These are phyloP conservation scores for Nebria ingens DNA, from an alignment of 1,140 invertebrate species.

Conservation along the genomic window DNA sequence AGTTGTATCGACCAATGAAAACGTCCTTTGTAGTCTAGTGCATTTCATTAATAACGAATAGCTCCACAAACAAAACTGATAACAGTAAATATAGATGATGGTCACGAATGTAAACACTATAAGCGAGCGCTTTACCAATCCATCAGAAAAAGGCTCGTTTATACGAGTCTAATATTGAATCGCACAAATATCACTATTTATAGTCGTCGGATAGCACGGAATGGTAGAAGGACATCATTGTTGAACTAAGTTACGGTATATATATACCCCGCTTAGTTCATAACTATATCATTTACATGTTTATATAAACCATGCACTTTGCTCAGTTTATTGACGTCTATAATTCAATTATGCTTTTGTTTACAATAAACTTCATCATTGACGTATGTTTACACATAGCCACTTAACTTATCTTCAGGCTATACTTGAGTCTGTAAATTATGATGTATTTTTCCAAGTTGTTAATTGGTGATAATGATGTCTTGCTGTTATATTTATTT, in stretches of 20 bases:
- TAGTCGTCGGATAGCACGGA: too few relatives aligned
- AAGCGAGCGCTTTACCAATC: too few relatives aligned
- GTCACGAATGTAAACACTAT: too few relatives aligned
- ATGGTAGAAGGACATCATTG: too few relatives aligned
- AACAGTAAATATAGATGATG: not conserved
- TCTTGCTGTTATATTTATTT: not conserved
- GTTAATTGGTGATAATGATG: not conserved
- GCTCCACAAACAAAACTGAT: slow-evolving; percentile 3
- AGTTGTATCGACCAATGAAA: slow-evolving; percentile 3
- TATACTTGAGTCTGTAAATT: not conserved
- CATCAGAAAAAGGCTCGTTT: too few relatives aligned
- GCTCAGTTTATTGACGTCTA: not conserved
- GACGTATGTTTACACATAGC: not conserved
- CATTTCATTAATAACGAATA: slow-evolving; percentile 8
- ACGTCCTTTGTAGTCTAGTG: not conserved
- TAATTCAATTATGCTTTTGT: not conserved
- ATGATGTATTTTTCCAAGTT: not conserved
- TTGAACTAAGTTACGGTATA: not conserved
- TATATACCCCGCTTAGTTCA: not conserved
- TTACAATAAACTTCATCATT: not conserved
- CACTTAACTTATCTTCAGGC: not conserved
- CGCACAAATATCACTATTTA: too few relatives aligned
- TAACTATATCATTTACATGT: slow-evolving; percentile 2
- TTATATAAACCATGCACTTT: not conserved
- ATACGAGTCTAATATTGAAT: too few relatives aligned